Conservation (phyloP, 2,797 vertebrate species). For the Columba guinea region DNA sequence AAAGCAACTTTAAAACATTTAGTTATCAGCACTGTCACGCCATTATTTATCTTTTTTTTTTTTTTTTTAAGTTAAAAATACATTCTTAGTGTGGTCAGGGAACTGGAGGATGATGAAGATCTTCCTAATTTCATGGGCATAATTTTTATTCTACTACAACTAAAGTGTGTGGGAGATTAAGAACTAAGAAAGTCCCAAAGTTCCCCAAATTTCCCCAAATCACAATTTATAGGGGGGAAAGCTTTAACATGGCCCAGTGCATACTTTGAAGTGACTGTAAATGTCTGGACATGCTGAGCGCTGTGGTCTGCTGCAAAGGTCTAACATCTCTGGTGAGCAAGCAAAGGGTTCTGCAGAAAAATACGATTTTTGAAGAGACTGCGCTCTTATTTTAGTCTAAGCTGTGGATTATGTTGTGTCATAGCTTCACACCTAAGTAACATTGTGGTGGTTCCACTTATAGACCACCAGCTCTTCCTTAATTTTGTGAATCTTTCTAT, state of each 20-base stretch:
- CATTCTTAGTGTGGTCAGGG: background rate
- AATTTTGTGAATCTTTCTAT: background rate
- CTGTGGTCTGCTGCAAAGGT: background rate
- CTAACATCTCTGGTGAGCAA: background rate
- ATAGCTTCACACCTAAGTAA: background rate
- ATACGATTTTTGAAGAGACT: background rate
- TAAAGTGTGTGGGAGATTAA: background rate
- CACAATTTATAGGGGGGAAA: background rate
- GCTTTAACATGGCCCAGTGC: background rate
- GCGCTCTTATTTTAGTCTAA: background rate
- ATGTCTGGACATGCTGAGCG: background rate
- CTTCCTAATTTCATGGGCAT: background rate
- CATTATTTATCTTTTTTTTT: background rate
- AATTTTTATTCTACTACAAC: background rate
- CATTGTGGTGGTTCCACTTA: background rate
- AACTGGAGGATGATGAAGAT: background rate
- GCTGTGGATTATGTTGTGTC: background rate
- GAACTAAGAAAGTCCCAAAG: background rate
- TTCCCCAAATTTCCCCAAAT: background rate
- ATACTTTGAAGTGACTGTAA: background rate
- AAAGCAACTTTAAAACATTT: background rate
- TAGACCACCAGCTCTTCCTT: background rate
- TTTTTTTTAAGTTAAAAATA: background rate
- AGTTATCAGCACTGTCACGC: background rate
- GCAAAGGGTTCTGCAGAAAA: background rate